Conservation (phyloP, 2,113 vertebrate species). For the Silurus glanis region DNA sequence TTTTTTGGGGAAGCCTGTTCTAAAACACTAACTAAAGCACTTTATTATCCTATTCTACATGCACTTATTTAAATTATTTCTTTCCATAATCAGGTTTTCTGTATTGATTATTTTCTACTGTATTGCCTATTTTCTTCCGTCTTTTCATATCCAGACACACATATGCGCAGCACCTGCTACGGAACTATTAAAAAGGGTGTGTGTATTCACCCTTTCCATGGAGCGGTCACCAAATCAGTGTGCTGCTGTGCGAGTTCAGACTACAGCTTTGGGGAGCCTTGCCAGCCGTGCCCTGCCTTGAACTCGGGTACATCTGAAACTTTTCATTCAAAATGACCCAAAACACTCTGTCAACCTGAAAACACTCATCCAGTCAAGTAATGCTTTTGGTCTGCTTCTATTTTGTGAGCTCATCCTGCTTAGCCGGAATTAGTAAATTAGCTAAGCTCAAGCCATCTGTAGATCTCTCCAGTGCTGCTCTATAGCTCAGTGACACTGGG, state of each 20-base stretch:
- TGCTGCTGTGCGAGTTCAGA: constrained; percentile 77
- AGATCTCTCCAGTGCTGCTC: not conserved
- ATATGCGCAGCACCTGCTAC: constrained; percentile 78
- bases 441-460: not conserved
- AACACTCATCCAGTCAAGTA: not conserved
- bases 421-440: not conserved
- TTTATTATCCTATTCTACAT: too few species aligned
- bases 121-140: constrained; percentile 3
- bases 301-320: constrained; percentile 67
- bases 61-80: not conserved
- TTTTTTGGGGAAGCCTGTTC: too few species aligned
- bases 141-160: constrained; percentile 64
- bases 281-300: constrained; percentile 72
- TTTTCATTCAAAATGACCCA: not conserved
- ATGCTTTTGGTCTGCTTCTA: constrained; percentile 11
- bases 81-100: not conserved
- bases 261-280: constrained; percentile 76
- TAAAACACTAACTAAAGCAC: too few species aligned
- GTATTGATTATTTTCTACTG: not conserved
- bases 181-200: constrained; percentile 71
- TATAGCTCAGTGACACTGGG: not conserved
- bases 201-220: constrained; percentile 71
- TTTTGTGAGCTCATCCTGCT: not conserved
- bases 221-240: constrained; percentile 76
- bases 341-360: not conserved